A percentile compares a stretch with the other conserved stretches of the same genome.
Conservation (phyloP, 2,797 vertebrate species). For the Esox lucius region DNA sequence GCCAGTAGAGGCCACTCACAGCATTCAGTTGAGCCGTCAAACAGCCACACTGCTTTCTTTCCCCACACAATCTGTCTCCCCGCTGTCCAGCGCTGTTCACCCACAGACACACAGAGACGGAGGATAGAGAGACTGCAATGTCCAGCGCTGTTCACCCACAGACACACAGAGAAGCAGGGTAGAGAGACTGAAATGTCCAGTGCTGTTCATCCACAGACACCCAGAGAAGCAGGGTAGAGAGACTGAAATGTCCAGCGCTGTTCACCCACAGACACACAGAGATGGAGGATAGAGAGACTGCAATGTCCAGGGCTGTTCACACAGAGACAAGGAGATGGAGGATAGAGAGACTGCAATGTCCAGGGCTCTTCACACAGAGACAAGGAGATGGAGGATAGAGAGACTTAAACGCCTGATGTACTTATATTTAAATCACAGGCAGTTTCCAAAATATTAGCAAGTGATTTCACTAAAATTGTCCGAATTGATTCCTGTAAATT, state of each 20-base stretch:
- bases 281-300: too few species aligned
- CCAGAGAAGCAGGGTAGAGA: background rate
- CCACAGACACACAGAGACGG: slow-evolving; percentile 12
- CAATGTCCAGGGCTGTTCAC: too few species aligned
- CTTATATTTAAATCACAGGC: background rate
- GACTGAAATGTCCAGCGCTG: background rate
- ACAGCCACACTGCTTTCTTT: slow-evolving; percentile 39
- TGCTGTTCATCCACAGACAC: slow-evolving; percentile 10
- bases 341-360: too few species aligned
- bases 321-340: too few species aligned
- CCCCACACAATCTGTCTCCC: background rate
- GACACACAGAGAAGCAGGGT: background rate
- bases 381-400: too few species aligned
- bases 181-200: background rate
- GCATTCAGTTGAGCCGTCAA: slow-evolving; percentile 80
- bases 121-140: background rate
- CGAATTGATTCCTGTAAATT: background rate
- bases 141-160: slow-evolving; percentile 4
- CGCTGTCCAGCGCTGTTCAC: slow-evolving; percentile 52
- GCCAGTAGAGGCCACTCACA: slow-evolving; percentile 99
- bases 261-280: too few species aligned
- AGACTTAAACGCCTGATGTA: background rate
- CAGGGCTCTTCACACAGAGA: too few species aligned
- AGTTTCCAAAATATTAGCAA: background rate
- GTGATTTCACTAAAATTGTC: background rate